These are phyloP conservation scores for Sciurus vulgaris DNA, from an alignment of 2,797 vertebrate species.

Conservation along the genomic window DNA sequence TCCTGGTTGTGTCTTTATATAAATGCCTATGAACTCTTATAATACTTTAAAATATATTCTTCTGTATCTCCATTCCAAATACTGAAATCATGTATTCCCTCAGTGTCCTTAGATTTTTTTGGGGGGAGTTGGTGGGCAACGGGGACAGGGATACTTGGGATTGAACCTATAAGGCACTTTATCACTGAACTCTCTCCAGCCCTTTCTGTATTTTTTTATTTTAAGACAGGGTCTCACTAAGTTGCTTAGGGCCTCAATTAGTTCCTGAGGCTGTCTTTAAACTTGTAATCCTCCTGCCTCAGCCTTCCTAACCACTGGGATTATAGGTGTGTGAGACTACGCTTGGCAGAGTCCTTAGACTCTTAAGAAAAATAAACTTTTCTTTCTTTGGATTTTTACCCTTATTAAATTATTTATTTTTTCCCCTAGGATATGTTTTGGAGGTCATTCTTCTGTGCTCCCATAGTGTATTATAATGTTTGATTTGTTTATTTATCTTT, in stretches of 20 bases:
- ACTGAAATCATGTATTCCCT: neutral
- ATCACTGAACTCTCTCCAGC: too few relatives aligned
- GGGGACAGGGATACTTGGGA: too few relatives aligned
- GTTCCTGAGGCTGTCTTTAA: too few relatives aligned
- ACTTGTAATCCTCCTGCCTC: too few relatives aligned
- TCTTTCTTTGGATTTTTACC: neutral
- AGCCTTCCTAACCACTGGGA: too few relatives aligned
- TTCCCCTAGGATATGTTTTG: neutral
- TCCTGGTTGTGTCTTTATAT: neutral
- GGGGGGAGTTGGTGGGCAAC: too few relatives aligned
- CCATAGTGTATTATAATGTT: neutral
- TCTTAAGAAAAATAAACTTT: constrained; percentile 9
- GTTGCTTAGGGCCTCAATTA: too few relatives aligned
- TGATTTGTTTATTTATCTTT: constrained; percentile 17
- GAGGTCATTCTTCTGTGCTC: neutral
- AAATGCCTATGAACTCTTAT: neutral
- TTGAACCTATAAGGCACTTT: too few relatives aligned
- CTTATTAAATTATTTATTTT: neutral
- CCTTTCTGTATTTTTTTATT: too few relatives aligned
- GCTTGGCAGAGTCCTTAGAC: neutral
- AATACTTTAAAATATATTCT: neutral
- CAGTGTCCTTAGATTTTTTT: neutral
- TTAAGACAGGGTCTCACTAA: too few relatives aligned
- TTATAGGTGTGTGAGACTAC: too few relatives aligned
- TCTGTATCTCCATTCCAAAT: neutral